Conservation (phyloP, 1,140 invertebrate genomes). For the Xylocopa sonorina region DNA sequence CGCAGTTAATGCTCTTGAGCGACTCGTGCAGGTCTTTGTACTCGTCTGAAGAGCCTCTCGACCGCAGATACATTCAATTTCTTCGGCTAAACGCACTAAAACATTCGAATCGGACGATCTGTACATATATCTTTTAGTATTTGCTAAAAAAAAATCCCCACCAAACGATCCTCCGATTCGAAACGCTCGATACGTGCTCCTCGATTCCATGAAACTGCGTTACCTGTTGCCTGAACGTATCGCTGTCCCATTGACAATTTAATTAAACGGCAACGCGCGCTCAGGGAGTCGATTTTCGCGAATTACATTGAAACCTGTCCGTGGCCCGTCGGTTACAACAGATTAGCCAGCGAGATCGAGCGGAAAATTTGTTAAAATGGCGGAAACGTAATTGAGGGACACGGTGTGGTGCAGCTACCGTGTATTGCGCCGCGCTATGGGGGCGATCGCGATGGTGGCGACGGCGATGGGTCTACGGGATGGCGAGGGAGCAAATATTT, state of each 20-base stretch:
- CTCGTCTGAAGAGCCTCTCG: not conserved
- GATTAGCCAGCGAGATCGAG: not conserved
- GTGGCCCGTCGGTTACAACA: too few relatives aligned
- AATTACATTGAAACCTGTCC: not conserved
- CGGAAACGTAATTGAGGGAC: not conserved
- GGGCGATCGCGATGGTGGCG: not conserved
- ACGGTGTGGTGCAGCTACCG: too few relatives aligned
- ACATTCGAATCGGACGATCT: not conserved
- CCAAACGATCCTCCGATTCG: too few relatives aligned
- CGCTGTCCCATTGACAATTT: too few relatives aligned
- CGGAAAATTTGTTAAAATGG: constrained; percentile 19
- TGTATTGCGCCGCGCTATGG: constrained; percentile 6
- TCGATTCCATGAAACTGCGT: not conserved
- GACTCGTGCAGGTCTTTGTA: constrained; percentile 3
- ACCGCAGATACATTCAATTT: not conserved
- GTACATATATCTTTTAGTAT: too few relatives aligned
- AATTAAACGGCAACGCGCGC: not conserved
- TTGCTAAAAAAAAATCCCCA: too few relatives aligned
- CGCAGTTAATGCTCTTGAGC: not conserved
- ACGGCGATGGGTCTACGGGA: not conserved
- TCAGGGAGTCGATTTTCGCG: too few relatives aligned
- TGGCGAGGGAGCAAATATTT: constrained; percentile 64
- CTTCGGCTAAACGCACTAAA: not conserved
- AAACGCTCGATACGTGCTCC: too few relatives aligned
- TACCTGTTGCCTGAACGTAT: not conserved